phyloP scores from a whole-genome alignment of 1,140 invertebrate genomes.

The Pectinophora gossypiella region DNA sequence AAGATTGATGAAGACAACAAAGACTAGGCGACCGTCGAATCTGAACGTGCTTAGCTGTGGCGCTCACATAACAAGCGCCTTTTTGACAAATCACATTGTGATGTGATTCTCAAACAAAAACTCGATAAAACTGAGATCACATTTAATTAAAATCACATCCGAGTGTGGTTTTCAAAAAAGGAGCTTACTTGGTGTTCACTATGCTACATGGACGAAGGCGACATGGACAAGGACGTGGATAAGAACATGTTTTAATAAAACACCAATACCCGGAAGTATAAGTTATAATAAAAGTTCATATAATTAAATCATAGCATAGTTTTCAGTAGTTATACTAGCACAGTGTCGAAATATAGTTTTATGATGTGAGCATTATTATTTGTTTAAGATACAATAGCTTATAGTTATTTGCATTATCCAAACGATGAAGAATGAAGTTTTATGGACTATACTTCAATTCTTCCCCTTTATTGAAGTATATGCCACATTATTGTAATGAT shows the following conservation, averaged over 20 bases:
- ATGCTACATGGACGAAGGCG: neutral
- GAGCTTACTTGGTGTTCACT: no score
- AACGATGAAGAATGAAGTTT: constrained; percentile 31
- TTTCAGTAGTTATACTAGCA: constrained; percentile 65
- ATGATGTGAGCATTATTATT: constrained; percentile 62
- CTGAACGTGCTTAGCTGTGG: no score
- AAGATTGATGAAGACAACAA: no score
- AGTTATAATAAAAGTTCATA: constrained; percentile 72
- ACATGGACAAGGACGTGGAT: neutral
- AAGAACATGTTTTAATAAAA: constrained; percentile 48
- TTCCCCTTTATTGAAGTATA: constrained; percentile 65
- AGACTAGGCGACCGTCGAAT: no score
- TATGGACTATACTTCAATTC: constrained; percentile 51
- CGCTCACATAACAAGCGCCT: no score
- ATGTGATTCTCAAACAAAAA: no score
- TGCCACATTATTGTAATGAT: constrained; percentile 29
- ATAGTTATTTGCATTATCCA: constrained; percentile 41
- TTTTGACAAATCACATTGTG: no score
- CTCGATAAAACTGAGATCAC: no score
- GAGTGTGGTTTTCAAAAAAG: no score
- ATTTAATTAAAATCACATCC: no score
- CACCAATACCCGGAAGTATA: constrained; percentile 55
- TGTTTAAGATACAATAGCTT: constrained; percentile 54
- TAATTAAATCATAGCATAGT: constrained; percentile 67
- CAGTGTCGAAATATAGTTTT: constrained; percentile 67